Evolutionary conservation across 30 jellyfish, hydroid and myxozoan species (phyloP).

Genomic region (Turritopsis dohrnii): DNA sequence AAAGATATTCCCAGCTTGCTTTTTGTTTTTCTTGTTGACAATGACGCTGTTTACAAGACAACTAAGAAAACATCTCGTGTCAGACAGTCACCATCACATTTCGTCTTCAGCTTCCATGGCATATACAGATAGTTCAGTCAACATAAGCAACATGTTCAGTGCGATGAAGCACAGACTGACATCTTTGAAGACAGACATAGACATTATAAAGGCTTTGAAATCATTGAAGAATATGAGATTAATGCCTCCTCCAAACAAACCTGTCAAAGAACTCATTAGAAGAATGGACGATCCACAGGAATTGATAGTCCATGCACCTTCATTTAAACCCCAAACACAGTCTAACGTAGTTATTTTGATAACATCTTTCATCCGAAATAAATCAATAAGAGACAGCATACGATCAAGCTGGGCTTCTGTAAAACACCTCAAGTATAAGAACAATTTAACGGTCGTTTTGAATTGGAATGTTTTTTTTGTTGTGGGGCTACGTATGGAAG

Average conservation of each 20-base stretch:
- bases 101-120: neutral
- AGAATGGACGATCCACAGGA: neutral
- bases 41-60: neutral
- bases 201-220: neutral
- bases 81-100: neutral
- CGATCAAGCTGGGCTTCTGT: conserved; percentile 1
- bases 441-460: neutral
- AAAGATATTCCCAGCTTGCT: neutral
- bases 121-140: too few species aligned
- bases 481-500: neutral
- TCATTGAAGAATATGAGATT: neutral
- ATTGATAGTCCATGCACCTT: neutral
- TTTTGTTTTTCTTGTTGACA: neutral
- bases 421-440: neutral
- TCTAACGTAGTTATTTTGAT: neutral
- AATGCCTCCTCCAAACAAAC: neutral
- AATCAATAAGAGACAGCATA: neutral
- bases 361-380: neutral
- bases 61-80: neutral
- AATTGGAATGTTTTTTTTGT: neutral
- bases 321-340: neutral
- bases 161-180: neutral
- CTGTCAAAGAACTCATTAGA: neutral
- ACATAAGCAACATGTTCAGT: neutral
- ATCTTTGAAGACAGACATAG: neutral